Evolutionary conservation across 2,113 vertebrate genomes (phyloP).

Genomic region (Heteronetta atricapilla): DNA sequence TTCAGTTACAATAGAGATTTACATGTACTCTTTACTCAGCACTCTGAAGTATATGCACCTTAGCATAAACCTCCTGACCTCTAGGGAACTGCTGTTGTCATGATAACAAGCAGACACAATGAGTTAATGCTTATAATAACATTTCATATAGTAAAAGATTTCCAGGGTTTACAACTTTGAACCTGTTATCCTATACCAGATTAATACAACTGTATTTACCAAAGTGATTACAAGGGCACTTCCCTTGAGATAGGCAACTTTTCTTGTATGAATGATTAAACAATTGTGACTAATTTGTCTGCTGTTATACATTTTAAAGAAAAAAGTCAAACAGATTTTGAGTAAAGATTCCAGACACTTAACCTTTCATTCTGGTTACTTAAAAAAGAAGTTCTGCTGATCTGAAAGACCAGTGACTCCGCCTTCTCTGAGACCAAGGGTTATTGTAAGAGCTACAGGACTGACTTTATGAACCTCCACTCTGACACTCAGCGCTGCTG

Average conservation of each 20-base stretch:
- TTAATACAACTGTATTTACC: conserved; percentile 67
- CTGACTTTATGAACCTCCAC: not conserved
- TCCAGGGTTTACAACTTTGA: conserved; percentile 78
- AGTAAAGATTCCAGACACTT: not conserved
- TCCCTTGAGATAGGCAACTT: conserved; percentile 38
- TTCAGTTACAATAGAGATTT: conserved; percentile 25
- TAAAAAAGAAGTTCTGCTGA: not conserved
- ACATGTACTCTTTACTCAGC: not conserved
- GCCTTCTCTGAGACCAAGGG: not conserved
- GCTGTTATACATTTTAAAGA: not conserved
- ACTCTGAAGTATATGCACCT: not conserved
- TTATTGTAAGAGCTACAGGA: not conserved
- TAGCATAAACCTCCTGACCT: not conserved
- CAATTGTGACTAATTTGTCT: not conserved
- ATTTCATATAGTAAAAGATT: conserved; percentile 74
- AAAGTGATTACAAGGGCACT: conserved; percentile 49
- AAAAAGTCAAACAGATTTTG: not conserved
- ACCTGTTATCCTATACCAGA: conserved; percentile 65
- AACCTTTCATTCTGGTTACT: not conserved
- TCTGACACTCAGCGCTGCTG: not conserved
- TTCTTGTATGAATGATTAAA: conserved; percentile 71
- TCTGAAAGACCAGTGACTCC: not conserved
- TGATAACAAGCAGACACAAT: conserved; percentile 15
- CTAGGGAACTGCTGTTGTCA: not conserved
- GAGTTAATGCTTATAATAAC: conserved; percentile 52